Evolutionary conservation across 2,113 vertebrate genomes (phyloP), one percentile per base, ranked within the genome.

Genomic region (Gadus macrocephalus): DNA sequence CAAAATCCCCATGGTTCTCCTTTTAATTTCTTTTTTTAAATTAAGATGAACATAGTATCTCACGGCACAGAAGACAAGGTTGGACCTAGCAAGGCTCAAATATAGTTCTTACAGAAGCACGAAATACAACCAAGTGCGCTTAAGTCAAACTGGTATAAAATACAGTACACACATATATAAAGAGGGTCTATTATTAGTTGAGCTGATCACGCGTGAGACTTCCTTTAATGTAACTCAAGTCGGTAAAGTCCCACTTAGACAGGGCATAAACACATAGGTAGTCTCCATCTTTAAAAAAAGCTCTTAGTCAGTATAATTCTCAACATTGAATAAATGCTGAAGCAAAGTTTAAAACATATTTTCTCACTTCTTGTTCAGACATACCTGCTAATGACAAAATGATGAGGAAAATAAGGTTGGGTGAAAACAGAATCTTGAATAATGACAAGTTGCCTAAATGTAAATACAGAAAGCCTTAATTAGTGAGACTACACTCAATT

Each of bases 1-100:
- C 91, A 92, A 89, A 86, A 85, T 85, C 87, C 86, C 85, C 86
- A 80, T 81, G 78, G 85, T 88, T 83, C 84, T 89, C 85, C 81
- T 83, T 81, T 83, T 88, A 86, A 81, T 87, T 89, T 83, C 69
- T 72, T 90, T 89, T 89, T 90, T 90, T 89, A 90, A 93, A 93
- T 91, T 90, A 90, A 89, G 89, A 87, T 87, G 85, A 83, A 88
- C 61, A 76, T 75, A 78, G 71, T 80, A 87, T 85, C 80, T 83
- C 87, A 87, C 69, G 78, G 75, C 87, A 89, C 83, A 84, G 67
- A 80, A 77, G 83, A 87, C 84, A 75, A 58, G 69, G 81, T 81
- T 78, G 81, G 83, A 84, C 86, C 84, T 78, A 76, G 79, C 61
- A 55, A 77, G 88, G 90, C 89, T 90, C 87, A 83, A 79, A 83